Evolutionary conservation across 2,113 vertebrate species (phyloP).

Genomic region (Marmota flaviventris): DNA sequence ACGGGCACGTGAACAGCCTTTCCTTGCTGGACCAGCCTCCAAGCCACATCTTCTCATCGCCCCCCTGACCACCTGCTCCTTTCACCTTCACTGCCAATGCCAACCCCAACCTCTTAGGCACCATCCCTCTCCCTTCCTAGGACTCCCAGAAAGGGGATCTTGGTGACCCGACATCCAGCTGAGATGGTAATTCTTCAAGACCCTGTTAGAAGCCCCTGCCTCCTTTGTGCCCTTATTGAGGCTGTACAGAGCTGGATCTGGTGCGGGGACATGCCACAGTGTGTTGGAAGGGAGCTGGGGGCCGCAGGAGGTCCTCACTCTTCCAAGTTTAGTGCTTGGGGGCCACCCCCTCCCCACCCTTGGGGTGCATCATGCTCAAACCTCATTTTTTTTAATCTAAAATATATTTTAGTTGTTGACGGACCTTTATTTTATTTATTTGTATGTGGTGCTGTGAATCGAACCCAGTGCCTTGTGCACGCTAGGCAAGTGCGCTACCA

Average conservation of each 20-base stretch:
- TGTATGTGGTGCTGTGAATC: no score
- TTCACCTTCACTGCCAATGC: neutral
- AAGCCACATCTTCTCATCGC: rapidly evolving
- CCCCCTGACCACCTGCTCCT: neutral
- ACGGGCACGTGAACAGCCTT: no score
- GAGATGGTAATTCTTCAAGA: neutral
- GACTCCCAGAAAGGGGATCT: neutral
- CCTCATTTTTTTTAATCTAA: neutral
- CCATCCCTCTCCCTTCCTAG: neutral
- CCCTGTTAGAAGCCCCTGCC: rapidly evolving
- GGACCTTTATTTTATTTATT: no score
- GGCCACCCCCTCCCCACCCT: no score
- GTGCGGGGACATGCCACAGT: no score
- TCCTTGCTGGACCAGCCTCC: neutral
- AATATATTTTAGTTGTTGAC: no score
- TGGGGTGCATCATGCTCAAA: neutral
- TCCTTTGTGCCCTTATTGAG: neutral
- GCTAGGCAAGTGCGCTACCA: no score
- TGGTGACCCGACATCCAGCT: neutral
- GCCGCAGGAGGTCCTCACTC: no score
- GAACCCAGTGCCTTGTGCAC: no score
- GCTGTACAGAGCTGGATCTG: neutral
- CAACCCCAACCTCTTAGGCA: no score
- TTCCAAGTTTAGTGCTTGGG: no score
- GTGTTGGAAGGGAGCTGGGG: neutral